phyloP scores from a whole-genome alignment of 2,888 invertebrate species.

The Fragum whitleyi region DNA sequence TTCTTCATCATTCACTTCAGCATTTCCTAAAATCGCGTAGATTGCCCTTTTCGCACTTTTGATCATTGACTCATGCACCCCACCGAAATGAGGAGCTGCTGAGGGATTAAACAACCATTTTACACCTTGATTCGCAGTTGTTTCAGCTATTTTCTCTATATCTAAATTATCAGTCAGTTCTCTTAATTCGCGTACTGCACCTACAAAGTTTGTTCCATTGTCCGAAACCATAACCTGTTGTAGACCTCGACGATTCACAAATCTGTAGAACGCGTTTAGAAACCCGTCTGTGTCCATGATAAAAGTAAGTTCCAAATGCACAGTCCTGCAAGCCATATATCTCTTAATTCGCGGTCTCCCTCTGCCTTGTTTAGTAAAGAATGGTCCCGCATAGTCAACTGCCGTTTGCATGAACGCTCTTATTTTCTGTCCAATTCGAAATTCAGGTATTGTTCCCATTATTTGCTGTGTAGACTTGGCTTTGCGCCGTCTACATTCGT shows the following conservation, averaged over 20 bases:
- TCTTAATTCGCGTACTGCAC: slow-evolving; percentile 33
- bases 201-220: slow-evolving; percentile 61
- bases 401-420: slow-evolving; percentile 42
- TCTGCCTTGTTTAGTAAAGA: slow-evolving; percentile 52
- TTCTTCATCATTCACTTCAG: slow-evolving; percentile 64
- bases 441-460: slow-evolving; percentile 52
- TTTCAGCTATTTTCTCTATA: slow-evolving; percentile 43
- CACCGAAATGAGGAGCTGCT: slow-evolving; percentile 61
- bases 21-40: slow-evolving; percentile 46
- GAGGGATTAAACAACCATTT: slow-evolving; percentile 66
- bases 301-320: slow-evolving; percentile 59
- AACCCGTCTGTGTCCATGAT: slow-evolving; percentile 57
- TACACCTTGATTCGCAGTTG: slow-evolving; percentile 43
- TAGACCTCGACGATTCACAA: slow-evolving; percentile 40
- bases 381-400: slow-evolving; percentile 56
- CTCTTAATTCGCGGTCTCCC: slow-evolving; percentile 54
- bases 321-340: slow-evolving; percentile 53
- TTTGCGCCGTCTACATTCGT: slow-evolving; percentile 38
- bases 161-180: slow-evolving; percentile 10
- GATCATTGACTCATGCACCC: slow-evolving; percentile 61
- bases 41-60: slow-evolving; percentile 64
- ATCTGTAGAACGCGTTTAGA: slow-evolving; percentile 56
- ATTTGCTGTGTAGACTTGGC: slow-evolving; percentile 38
- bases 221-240: slow-evolving; percentile 55
- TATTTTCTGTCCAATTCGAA: slow-evolving; percentile 23